Evolutionary conservation across 1,140 invertebrate genomes (phyloP).

Genomic region (Leptopilina clavipes): DNA sequence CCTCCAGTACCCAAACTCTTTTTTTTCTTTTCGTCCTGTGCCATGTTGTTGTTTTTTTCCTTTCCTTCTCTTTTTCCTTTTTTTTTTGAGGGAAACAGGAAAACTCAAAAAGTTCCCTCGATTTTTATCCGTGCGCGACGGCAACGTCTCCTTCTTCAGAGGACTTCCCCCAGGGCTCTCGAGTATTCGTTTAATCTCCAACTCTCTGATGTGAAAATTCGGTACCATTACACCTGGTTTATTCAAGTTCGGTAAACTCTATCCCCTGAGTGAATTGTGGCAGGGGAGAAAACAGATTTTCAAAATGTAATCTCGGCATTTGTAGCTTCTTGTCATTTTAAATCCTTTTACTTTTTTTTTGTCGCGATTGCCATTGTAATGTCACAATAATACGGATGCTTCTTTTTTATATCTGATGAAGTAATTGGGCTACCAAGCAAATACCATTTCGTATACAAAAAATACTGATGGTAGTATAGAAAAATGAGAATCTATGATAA

Average conservation of each 20-base stretch:
- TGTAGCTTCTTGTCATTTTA: not conserved
- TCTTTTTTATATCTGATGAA: too few relatives aligned
- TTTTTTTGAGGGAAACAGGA: not conserved
- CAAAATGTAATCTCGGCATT: not conserved
- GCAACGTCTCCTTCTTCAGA: conserved; percentile 7
- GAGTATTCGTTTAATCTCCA: conserved; percentile 29
- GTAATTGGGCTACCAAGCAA: too few relatives aligned
- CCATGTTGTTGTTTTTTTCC: not conserved
- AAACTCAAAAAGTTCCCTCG: conserved; percentile 31
- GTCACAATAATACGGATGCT: too few relatives aligned
- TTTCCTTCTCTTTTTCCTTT: not conserved
- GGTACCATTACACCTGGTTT: conserved; percentile 19
- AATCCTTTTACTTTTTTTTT: too few relatives aligned
- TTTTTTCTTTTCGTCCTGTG: not conserved
- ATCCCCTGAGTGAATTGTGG: conserved; percentile 14
- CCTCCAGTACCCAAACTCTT: conserved; percentile 45
- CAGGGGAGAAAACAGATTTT: not conserved
- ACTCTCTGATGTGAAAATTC: conserved; percentile 25
- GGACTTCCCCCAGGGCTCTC: conserved; percentile 23
- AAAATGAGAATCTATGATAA: too few relatives aligned
- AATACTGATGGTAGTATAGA: too few relatives aligned
- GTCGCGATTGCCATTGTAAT: too few relatives aligned
- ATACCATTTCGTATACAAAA: too few relatives aligned
- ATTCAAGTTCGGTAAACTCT: conserved; percentile 27
- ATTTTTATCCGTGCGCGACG: not conserved